Evolutionary conservation across 2,888 invertebrate genomes (phyloP), one percentile per base, ranked within the genome.

Genomic region (Dexiosoma caninum): DNA sequence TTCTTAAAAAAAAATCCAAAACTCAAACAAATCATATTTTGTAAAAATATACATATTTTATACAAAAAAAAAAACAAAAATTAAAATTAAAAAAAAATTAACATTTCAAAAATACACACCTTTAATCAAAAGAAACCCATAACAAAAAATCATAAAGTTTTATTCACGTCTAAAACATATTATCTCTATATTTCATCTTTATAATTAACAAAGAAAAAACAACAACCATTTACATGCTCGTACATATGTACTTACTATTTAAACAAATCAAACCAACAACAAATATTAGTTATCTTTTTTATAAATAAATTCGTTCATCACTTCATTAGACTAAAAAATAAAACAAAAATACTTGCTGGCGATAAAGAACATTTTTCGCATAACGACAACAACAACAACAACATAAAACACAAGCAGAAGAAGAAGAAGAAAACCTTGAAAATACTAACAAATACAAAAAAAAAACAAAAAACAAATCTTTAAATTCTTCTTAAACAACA

Each of bases 11-110:
- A 62, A 16, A 27, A 49, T 14, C 35, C 46, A 16, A 60, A 74
- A 74, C 44, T 32, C 40, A 74, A 77, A 75, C 67, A 67, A 83
- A 62, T 72, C 75, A 79, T 76, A 77, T 81, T 76, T 82, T 81
- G 76, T 81, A 81, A 77, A 81, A 72, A 74, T 81, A 81, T 77
- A 81, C 81, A 81, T 77, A 69, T 69, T 81, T 62, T 80, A 82
- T 78, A 71, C 53, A 62, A 75, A 77, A 60, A 49, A 46, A 30
- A 59, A 21, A 66, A 78, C 14, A 67, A 42, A 40, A 46, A 19
- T 19, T 42, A 57, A 42, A 16, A 49, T 46, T 10, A 19, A 59
- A 57, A 32, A 21, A 32, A 64, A 60, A n/a, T 30, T 19, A n/a
- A 62, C 14, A 23, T n/a, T 9, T 7, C 27, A n/a, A n/a, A 53